These are phyloP conservation scores for Heteromormyrus szaboi DNA, from an alignment of 2,797 vertebrate genomes.

Conservation along the genomic window DNA sequence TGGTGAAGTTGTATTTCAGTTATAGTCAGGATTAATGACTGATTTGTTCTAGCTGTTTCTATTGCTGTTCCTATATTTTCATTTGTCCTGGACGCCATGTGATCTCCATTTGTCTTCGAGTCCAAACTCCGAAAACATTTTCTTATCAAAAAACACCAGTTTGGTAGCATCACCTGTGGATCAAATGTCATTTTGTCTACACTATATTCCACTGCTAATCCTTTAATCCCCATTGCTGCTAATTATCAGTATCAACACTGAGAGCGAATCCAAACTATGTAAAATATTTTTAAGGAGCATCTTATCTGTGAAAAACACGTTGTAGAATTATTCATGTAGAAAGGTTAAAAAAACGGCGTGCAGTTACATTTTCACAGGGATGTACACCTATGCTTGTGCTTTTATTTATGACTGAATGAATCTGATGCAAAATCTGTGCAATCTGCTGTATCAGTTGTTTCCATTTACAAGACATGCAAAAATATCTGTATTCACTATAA, in stretches of 20 bases:
- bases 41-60: background rate
- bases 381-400: background rate
- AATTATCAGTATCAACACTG: background rate
- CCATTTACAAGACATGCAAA: background rate
- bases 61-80: background rate
- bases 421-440: background rate
- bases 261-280: background rate
- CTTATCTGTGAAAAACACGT: constrained; percentile 12
- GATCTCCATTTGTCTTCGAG: background rate
- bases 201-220: background rate
- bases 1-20: background rate
- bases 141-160: constrained; percentile 3
- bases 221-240: constrained; percentile 10
- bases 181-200: background rate
- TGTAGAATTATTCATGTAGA: background rate
- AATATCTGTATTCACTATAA: background rate
- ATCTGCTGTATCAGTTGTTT: background rate
- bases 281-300: constrained; percentile 5
- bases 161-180: background rate
- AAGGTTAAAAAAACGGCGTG: background rate
- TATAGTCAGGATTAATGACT: background rate
- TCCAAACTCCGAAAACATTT: background rate
- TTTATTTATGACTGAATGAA: background rate
- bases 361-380: background rate
- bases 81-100: background rate